Percentiles rank a stretch among this genome's conserved stretches.
Conservation (phyloP, 2,113 vertebrate genomes). For the Lophotis ruficrista region DNA sequence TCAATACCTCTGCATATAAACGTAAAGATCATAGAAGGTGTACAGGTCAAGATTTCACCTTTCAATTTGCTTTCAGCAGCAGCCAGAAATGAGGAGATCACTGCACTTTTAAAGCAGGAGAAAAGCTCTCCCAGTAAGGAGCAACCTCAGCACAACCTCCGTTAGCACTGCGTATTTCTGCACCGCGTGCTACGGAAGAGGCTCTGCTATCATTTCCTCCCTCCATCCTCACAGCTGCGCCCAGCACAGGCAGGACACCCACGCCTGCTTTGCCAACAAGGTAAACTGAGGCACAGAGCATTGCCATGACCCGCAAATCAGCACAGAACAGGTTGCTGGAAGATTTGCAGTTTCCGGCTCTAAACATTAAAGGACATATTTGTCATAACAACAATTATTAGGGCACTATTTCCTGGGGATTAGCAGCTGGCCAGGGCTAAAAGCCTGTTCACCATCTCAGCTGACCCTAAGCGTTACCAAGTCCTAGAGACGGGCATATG, state of each 20-base stretch:
- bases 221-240: neutral
- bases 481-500: neutral
- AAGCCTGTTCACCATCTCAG: neutral
- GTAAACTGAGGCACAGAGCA: neutral
- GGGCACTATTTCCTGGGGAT: neutral
- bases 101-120: neutral
- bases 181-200: fast-evolving
- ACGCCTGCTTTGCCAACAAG: neutral
- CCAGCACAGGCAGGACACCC: neutral
- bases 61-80: neutral
- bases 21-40: neutral
- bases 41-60: neutral
- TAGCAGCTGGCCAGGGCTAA: neutral
- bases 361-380: neutral
- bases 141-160: fast-evolving
- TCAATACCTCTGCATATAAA: neutral
- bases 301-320: neutral
- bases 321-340: neutral
- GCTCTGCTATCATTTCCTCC: neutral
- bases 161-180: fast-evolving
- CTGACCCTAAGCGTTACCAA: neutral
- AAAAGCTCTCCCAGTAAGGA: neutral
- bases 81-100: neutral
- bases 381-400: neutral
- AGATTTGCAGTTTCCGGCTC: neutral